Conservation (phyloP, 2,888 invertebrate species). For the Sympetrum striolatum region DNA sequence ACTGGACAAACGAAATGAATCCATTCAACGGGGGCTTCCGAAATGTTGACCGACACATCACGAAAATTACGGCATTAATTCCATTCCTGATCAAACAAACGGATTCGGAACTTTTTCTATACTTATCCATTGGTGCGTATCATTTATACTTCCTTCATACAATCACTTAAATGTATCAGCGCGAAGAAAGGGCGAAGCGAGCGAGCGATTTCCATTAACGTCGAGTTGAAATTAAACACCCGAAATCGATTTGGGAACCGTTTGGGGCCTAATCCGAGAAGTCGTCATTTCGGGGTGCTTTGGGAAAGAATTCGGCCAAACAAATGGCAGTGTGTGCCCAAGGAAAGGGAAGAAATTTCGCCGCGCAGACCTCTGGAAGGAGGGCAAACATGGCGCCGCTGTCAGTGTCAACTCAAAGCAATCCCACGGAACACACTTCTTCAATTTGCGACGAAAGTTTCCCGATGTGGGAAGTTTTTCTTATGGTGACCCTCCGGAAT, state of each 20-base stretch:
- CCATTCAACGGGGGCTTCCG: too few relatives aligned
- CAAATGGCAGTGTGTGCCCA: neutral
- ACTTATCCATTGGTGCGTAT: too few relatives aligned
- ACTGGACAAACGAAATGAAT: too few relatives aligned
- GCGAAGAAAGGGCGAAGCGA: neutral
- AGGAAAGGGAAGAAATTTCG: neutral
- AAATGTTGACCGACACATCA: too few relatives aligned
- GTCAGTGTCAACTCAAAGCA: conserved; percentile 8
- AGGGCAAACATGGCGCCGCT: neutral
- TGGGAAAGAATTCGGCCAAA: neutral
- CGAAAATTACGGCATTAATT: too few relatives aligned
- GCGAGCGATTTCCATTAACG: neutral
- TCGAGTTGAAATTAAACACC: neutral
- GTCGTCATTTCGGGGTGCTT: neutral
- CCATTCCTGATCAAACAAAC: too few relatives aligned
- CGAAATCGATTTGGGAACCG: neutral
- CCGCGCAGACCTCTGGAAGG: neutral
- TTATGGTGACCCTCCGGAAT: neutral
- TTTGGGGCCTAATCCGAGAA: neutral
- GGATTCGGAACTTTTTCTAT: too few relatives aligned
- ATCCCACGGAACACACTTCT: neutral
- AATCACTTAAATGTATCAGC: neutral
- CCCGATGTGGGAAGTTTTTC: neutral
- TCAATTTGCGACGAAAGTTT: neutral
- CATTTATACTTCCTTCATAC: neutral